phyloP scores from a whole-genome alignment of 2,797 vertebrate genomes.

The Danio kyathit region DNA sequence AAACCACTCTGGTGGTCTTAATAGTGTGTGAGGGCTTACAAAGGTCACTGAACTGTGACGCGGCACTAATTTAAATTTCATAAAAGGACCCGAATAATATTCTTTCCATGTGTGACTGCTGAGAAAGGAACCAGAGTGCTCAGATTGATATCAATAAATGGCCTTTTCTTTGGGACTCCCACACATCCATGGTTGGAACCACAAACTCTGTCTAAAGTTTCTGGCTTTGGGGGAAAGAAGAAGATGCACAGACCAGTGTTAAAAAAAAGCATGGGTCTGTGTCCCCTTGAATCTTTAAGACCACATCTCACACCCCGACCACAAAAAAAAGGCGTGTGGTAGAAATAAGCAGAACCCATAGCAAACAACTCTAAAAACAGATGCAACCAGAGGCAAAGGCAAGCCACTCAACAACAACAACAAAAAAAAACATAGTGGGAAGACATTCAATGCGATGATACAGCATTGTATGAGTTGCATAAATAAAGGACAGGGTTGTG shows the following conservation, averaged over 20 bases:
- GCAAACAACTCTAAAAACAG: conserved; percentile 66
- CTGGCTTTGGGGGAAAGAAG: conserved; percentile 59
- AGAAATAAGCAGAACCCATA: conserved; percentile 65
- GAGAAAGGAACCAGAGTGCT: conserved; percentile 61
- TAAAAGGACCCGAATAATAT: conserved; percentile 29
- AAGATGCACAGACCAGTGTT: conserved; percentile 49
- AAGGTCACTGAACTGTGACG: background rate
- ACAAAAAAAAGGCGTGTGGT: conserved; percentile 64
- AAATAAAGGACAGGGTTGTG: conserved; percentile 52
- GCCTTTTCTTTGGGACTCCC: conserved; percentile 58
- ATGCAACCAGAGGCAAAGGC: conserved; percentile 40
- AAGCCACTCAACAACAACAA: conserved; percentile 52
- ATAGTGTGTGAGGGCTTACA: background rate
- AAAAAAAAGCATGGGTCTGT: conserved; percentile 30
- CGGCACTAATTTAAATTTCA: conserved; percentile 17
- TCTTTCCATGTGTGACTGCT: conserved; percentile 31
- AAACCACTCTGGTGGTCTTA: background rate
- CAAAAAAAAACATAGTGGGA: conserved; percentile 7
- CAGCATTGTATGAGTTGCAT: conserved; percentile 56
- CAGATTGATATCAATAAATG: conserved; percentile 69
- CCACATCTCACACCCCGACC: conserved; percentile 59
- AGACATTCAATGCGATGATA: conserved; percentile 48
- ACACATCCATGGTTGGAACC: conserved; percentile 66
- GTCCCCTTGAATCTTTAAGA: conserved; percentile 49
- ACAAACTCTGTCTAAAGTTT: conserved; percentile 67